A percentile compares a stretch with the other conserved stretches of the same genome.
Conservation (phyloP, 1,140 invertebrate genomes). For the Scylla paramamosain region DNA sequence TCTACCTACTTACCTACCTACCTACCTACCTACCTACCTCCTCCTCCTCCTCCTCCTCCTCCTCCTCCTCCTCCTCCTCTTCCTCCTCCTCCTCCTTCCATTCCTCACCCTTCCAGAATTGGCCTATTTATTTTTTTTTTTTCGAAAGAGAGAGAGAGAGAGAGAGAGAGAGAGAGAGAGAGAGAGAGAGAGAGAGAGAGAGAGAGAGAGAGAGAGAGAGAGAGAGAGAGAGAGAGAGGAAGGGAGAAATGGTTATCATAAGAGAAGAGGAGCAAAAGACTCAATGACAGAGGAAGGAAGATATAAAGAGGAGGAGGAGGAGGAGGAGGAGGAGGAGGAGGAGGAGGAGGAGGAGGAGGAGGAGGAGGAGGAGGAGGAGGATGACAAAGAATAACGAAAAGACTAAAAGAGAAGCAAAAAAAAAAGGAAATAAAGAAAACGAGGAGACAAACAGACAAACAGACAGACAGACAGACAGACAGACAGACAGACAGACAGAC, state of each 20-base stretch:
- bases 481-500: neutral
- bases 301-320: slow-evolving; percentile 8
- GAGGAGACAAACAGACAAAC: neutral
- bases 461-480: neutral
- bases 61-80: too few relatives aligned
- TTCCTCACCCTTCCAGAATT: too few relatives aligned
- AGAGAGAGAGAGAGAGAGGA: neutral
- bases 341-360: too few relatives aligned
- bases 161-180: slow-evolving; percentile 29
- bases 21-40: too few relatives aligned
- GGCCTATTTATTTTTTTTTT: neutral
- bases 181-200: slow-evolving; percentile 41
- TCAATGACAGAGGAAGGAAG: neutral
- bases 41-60: too few relatives aligned
- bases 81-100: too few relatives aligned
- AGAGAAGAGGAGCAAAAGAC: neutral
- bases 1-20: too few relatives aligned
- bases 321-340: neutral
- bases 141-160: slow-evolving; percentile 13
- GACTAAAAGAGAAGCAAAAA: neutral
- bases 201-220: slow-evolving; percentile 43
- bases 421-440: neutral
- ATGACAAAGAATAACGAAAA: too few relatives aligned
- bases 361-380: too few relatives aligned
- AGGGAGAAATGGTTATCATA: neutral